phyloP scores from a whole-genome alignment of 1,140 invertebrate genomes.

The Drosophila jambulina region DNA sequence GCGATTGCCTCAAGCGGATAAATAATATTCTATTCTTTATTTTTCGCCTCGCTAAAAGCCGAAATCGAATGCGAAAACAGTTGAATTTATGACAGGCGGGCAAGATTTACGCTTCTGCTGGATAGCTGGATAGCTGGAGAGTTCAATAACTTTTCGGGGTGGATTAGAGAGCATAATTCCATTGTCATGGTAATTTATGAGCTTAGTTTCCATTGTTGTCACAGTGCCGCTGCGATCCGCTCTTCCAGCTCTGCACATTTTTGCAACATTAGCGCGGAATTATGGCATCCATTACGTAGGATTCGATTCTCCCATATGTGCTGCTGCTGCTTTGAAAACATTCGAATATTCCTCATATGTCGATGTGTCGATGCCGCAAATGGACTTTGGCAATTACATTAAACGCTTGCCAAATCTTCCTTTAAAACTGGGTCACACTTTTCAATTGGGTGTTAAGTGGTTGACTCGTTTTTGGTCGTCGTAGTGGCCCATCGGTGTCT shows the following conservation, averaged over 20 bases:
- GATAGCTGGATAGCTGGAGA: slow-evolving; percentile 26
- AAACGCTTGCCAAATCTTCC: slow-evolving; percentile 40
- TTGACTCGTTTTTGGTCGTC: slow-evolving; percentile 28
- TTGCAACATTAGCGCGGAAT: slow-evolving; percentile 59
- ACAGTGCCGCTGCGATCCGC: slow-evolving; percentile 9
- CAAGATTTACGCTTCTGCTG: slow-evolving; percentile 51
- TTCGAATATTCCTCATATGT: slow-evolving; percentile 25
- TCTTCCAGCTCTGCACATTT: slow-evolving; percentile 46
- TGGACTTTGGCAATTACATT: slow-evolving; percentile 56
- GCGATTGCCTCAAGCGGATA: slow-evolving; percentile 26
- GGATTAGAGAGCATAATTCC: slow-evolving; percentile 59
- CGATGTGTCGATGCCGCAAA: slow-evolving; percentile 31
- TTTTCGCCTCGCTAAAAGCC: slow-evolving; percentile 31
- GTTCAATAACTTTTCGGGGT: slow-evolving; percentile 63
- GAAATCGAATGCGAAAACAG: slow-evolving; percentile 57
- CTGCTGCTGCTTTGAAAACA: slow-evolving; percentile 20
- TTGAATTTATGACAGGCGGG: slow-evolving; percentile 55
- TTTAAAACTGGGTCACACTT: slow-evolving; percentile 61
- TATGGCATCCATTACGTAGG: slow-evolving; percentile 46
- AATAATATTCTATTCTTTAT: slow-evolving; percentile 53
- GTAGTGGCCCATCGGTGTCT: slow-evolving; percentile 4
- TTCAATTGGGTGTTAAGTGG: slow-evolving; percentile 66
- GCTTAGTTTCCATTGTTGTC: slow-evolving; percentile 61
- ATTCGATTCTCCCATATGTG: slow-evolving; percentile 59
- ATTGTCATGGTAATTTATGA: slow-evolving; percentile 66